Evolutionary conservation across 2,888 invertebrate genomes (phyloP).

Genomic region (Scaptomyza caliginosa): DNA sequence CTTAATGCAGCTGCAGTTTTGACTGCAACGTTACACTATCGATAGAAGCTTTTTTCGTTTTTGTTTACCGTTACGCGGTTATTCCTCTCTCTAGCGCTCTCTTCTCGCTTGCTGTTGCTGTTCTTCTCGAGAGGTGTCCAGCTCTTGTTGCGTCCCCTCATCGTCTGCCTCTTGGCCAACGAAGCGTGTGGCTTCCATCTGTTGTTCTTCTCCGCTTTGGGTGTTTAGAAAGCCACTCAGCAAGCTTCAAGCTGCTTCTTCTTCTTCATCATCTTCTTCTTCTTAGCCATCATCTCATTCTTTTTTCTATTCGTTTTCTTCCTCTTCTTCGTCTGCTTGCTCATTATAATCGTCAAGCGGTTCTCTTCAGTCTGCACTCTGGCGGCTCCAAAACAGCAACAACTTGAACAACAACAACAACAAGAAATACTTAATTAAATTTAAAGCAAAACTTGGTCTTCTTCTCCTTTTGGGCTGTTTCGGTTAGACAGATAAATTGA

Average conservation of each 20-base stretch:
- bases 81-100: slow-evolving; percentile 14
- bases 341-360: slow-evolving; percentile 7
- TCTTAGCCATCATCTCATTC: not conserved
- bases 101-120: slow-evolving; percentile 14
- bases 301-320: not conserved
- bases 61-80: slow-evolving; percentile 74
- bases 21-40: slow-evolving; percentile 42
- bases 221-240: slow-evolving; percentile 74
- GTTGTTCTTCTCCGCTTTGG: slow-evolving; percentile 8
- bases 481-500: slow-evolving; percentile 50
- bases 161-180: slow-evolving; percentile 51
- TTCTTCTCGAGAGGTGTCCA: slow-evolving; percentile 46
- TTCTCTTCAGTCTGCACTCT: slow-evolving; percentile 12
- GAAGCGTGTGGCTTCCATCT: slow-evolving; percentile 60
- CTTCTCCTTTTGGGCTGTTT: slow-evolving; percentile 5
- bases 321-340: not conserved
- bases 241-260: slow-evolving; percentile 32
- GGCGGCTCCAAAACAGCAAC: not conserved
- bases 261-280: not conserved
- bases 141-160: slow-evolving; percentile 18
- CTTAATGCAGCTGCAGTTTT: slow-evolving; percentile 29
- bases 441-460: slow-evolving; percentile 49
- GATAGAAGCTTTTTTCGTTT: slow-evolving; percentile 54
- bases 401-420: not conserved
- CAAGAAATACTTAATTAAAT: slow-evolving; percentile 69